Evolutionary conservation across 1,140 invertebrate species (phyloP), one percentile per base, ranked within the genome.

Genomic region (Bombus sibiricus): DNA sequence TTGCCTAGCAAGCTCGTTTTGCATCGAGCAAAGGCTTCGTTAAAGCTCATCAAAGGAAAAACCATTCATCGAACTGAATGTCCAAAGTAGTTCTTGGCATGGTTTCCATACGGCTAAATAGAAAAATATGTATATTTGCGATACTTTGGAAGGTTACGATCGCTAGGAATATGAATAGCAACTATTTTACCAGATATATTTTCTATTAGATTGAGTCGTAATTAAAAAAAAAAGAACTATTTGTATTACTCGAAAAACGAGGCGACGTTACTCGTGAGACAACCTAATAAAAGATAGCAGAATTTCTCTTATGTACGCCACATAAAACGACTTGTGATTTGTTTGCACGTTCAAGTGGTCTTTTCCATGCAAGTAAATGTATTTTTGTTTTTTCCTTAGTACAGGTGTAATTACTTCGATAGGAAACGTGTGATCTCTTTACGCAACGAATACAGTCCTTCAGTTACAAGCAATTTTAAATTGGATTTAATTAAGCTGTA

Each of bases 1-100:
- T 88, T 77, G 76, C 76, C 59, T 43, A 69, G 66, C 64, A 62
- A 69, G 74, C 89, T 89, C 86, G 86, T 76, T 90, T 85, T 88
- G 59, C 62, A 71, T 78, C 57, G 71, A 53, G 74, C 74, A 62
- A 85, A 85, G 18, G 41, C 68, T 57, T 62, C 57, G 66, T 75
- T 62, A n/a, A 64, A 64, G 34, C 57, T 72, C 57, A 8, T 80
- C 83, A 72, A 80, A 72, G 83, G 76, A 85, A 85, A 85, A 85
- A 85, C 66, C 83, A 43, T 62, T 47, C 62, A 77, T 78, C 74
- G 39, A 39, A 39, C 47, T 53, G 53, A 71, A 71, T 64, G 68
- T 57, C 41, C 53, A 73, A 80, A 64, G 41, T 85, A 85, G 80
- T 85, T 72, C 66, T 43, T 57, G 47, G 28, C n/a, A 12, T 15